Percentiles rank a stretch among this genome's conserved stretches.
phyloP scores from a whole-genome alignment of 1,140 invertebrate species.

The Conus betulinus region DNA sequence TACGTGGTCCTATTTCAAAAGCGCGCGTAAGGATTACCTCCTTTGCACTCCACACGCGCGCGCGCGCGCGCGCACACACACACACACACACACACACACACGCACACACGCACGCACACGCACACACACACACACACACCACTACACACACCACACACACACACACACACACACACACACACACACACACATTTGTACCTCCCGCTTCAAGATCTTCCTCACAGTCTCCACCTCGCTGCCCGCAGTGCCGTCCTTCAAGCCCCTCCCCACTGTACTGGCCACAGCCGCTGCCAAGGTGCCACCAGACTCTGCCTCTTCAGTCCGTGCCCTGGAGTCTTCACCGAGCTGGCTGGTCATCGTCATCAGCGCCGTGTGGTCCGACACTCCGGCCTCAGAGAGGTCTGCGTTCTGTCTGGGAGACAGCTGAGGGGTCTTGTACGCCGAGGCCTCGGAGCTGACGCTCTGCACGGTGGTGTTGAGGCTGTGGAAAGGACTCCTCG shows the following conservation, averaged over 20 bases:
- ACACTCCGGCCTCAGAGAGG: background rate
- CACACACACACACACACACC: background rate
- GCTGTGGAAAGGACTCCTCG: slow-evolving; percentile 16
- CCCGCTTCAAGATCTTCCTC: slow-evolving; percentile 36
- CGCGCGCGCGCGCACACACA: background rate
- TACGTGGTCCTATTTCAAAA: too few species aligned
- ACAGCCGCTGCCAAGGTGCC: background rate
- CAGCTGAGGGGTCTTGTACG: slow-evolving; percentile 61
- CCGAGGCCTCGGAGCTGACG: slow-evolving; percentile 48
- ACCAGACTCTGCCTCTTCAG: background rate
- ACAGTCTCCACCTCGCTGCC: slow-evolving; percentile 27
- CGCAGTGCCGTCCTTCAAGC: slow-evolving; percentile 38
- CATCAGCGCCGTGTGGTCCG: background rate
- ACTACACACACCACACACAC: background rate
- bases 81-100: background rate
- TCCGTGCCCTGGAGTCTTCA: background rate
- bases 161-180: background rate
- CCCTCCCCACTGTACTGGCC: background rate
- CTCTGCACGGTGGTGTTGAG: slow-evolving; percentile 7
- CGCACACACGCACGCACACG: background rate
- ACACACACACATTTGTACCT: background rate
- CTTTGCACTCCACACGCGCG: too few species aligned
- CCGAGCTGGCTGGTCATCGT: background rate
- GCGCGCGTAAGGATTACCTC: too few species aligned
- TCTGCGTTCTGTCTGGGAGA: slow-evolving; percentile 48